Evolutionary conservation across 2,888 invertebrate species (phyloP).

Genomic region (Thelaira solivaga): DNA sequence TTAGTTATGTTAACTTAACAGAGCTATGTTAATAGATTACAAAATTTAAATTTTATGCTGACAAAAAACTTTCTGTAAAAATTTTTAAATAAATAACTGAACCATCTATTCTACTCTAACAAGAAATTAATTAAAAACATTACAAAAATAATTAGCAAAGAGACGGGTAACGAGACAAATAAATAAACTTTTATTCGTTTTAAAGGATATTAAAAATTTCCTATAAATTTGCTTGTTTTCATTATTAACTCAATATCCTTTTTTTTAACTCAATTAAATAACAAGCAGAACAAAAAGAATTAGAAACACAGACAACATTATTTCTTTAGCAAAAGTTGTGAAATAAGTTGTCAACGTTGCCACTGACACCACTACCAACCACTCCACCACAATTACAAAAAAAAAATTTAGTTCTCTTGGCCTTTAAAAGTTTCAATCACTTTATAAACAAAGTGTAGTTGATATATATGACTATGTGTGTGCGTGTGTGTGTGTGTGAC

Average conservation of each 20-base stretch:
- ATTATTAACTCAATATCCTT: conserved; percentile 11
- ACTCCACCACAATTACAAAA: conserved; percentile 20
- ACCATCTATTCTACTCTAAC: too few relatives aligned
- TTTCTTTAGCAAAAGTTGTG: not conserved
- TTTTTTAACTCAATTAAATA: conserved; percentile 57
- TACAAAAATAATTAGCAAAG: conserved; percentile 22
- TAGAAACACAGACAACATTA: not conserved
- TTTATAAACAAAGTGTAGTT: conserved; percentile 53
- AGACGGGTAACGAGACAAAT: not conserved
- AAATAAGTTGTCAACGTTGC: conserved; percentile 11
- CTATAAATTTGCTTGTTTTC: conserved; percentile 30
- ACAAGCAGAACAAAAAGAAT: conserved; percentile 7
- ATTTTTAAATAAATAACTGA: not conserved
- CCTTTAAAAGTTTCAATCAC: conserved; percentile 52
- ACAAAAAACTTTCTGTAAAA: too few relatives aligned
- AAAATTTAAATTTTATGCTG: too few relatives aligned
- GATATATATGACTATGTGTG: conserved; percentile 4
- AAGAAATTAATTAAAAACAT: conserved; percentile 23
- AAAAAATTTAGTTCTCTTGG: conserved; percentile 26
- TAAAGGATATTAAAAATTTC: conserved; percentile 52
- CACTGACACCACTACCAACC: conserved; percentile 1
- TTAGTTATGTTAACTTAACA: too few relatives aligned
- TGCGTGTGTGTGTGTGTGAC: not conserved
- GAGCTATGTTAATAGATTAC: too few relatives aligned
- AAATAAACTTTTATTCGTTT: conserved; percentile 12